Base-by-base conservation (phyloP, 2,888 invertebrate genomes). In the Rapana venosa region DNA sequence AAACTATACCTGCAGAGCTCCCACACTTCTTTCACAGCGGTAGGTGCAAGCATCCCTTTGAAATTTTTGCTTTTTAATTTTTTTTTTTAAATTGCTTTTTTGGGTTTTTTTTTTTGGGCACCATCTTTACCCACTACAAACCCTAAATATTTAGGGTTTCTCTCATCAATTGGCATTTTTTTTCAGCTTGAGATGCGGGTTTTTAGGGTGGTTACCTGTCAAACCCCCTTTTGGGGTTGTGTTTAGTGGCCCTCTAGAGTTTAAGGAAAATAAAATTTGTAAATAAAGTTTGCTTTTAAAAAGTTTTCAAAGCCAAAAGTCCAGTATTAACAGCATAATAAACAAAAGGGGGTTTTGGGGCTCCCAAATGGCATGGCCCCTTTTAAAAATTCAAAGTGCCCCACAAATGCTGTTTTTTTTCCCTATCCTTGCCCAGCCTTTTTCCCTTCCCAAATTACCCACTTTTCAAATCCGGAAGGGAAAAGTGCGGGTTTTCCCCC, bases 1-100 rank as follows among this genome's bases (percentile, higher is more conserved):
- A n/a, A n/a, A 85, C 90, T 91, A 93, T 91, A 20, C 93, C 93
- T 11, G 93, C 87, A 85, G 92, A 92, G 8, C 87, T 66, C n/a
- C 22, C 92, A 47, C 20, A 92, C 90, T 83, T 92, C 92, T 35
- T 87, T 89, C 17, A 92, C 91, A 35, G 81, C 87, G 1, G 47
- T 84, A 17, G 91, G 92, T 22, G 91, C 85, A 5, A 91, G 85
- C 61, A 92, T 89, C 20, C 79, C 32, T 56, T 61, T 56, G 58
- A 91, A 90, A 11, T 88, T 90, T 91, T 91, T n/a, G 91, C 81
- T n/a, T 90, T 77, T 83, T 90, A n/a, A n/a, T n/a, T n/a, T n/a
- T n/a, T n/a, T n/a, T n/a, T n/a, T n/a, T n/a, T n/a, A n/a, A n/a
- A n/a, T n/a, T n/a, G n/a, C n/a, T n/a, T n/a, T n/a, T n/a, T n/a